Percentiles rank a stretch among this genome's conserved stretches.
phyloP scores from a whole-genome alignment of 2,797 vertebrate species.

The Gobio occitaniae region DNA sequence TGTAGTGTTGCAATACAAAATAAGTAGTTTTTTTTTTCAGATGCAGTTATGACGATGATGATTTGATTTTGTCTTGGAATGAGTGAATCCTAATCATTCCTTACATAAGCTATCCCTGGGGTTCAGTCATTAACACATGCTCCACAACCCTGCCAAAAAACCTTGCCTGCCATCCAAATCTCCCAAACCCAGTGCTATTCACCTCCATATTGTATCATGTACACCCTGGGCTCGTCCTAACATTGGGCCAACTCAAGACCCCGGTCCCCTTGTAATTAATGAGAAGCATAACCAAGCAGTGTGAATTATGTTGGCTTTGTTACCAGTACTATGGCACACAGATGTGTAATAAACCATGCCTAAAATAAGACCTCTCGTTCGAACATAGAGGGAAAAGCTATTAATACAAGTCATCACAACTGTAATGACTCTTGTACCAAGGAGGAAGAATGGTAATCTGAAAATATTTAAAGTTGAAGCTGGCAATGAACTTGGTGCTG shows the following conservation, averaged over 20 bases:
- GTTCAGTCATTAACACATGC: slow-evolving; percentile 36
- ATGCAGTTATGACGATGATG: neutral
- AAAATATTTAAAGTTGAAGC: slow-evolving; percentile 12
- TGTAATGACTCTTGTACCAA: slow-evolving; percentile 39
- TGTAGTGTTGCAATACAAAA: neutral
- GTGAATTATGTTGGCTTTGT: slow-evolving; percentile 55
- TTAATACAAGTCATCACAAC: slow-evolving; percentile 44
- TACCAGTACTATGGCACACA: slow-evolving; percentile 52
- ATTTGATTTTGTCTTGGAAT: slow-evolving; percentile 8
- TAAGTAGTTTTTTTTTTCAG: neutral
- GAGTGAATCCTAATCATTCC: slow-evolving; percentile 17
- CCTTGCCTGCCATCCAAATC: slow-evolving; percentile 34
- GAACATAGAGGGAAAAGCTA: slow-evolving; percentile 39
- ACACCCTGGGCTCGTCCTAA: slow-evolving; percentile 55
- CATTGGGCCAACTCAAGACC: slow-evolving; percentile 51
- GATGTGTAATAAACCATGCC: slow-evolving; percentile 47
- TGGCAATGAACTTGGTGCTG: slow-evolving; percentile 8
- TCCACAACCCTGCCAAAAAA: slow-evolving; percentile 45
- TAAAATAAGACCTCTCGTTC: slow-evolving; percentile 51
- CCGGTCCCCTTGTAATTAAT: slow-evolving; percentile 53
- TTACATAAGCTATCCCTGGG: slow-evolving; percentile 28
- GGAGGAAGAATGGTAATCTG: slow-evolving; percentile 18
- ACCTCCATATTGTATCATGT: slow-evolving; percentile 51
- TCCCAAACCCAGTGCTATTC: slow-evolving; percentile 45
- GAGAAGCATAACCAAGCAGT: slow-evolving; percentile 41